Evolutionary conservation across 2,888 invertebrate species (phyloP).

Genomic region (Drosophila maculinotata): DNA sequence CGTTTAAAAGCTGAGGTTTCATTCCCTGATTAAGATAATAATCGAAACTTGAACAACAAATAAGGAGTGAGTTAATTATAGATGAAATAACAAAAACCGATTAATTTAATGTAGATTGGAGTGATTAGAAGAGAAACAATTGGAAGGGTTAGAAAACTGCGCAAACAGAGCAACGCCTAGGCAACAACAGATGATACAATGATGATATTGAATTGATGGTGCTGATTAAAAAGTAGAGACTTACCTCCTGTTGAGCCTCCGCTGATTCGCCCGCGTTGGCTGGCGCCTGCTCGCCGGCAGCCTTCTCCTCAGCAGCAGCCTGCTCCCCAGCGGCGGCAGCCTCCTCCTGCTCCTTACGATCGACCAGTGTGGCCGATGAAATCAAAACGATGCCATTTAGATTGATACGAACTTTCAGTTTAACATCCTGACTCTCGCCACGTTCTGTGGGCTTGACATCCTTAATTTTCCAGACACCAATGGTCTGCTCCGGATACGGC

Average conservation of each 20-base stretch:
- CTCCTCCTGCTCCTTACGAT: slow-evolving; percentile 88
- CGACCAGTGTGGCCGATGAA: slow-evolving; percentile 93
- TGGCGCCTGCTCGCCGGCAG: slow-evolving; percentile 62
- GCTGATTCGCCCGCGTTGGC: slow-evolving; percentile 84
- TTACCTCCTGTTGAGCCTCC: slow-evolving; percentile 86
- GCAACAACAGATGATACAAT: slow-evolving; percentile 33
- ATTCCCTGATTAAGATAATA: slow-evolving; percentile 24
- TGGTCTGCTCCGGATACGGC: slow-evolving; percentile 91
- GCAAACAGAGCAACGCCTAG: slow-evolving; percentile 32
- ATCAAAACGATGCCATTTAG: slow-evolving; percentile 96
- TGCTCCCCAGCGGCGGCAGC: slow-evolving; percentile 63
- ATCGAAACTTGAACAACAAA: slow-evolving; percentile 17
- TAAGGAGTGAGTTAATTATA: slow-evolving; percentile 3
- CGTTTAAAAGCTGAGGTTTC: slow-evolving; percentile 36
- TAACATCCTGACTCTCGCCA: slow-evolving; percentile 97
- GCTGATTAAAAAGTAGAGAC: slow-evolving; percentile 41
- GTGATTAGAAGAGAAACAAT: slow-evolving; percentile 43
- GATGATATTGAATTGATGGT: slow-evolving; percentile 12
- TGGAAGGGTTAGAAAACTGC: slow-evolving; percentile 40
- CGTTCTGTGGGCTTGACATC: slow-evolving; percentile 94
- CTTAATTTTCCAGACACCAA: slow-evolving; percentile 93
- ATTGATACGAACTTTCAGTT: slow-evolving; percentile 97
- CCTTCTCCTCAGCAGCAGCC: slow-evolving; percentile 81
- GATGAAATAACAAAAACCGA: slow-evolving; percentile 15
- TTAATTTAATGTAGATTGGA: slow-evolving; percentile 16